Evolutionary conservation across 1,140 invertebrate species (phyloP), one percentile per base, ranked within the genome.

Genomic region (Solenopsis invicta): DNA sequence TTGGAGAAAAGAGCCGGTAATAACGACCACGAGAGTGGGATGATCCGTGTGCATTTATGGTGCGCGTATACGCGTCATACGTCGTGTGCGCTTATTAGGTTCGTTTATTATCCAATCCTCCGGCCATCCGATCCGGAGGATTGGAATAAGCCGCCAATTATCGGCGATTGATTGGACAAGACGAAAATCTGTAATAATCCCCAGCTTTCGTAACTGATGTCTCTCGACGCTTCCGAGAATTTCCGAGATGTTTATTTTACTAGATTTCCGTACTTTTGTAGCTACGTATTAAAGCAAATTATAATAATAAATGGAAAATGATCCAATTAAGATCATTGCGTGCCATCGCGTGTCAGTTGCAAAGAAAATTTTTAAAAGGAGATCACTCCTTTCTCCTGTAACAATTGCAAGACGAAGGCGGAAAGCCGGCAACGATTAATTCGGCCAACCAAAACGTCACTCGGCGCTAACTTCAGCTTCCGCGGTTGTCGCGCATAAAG

Each of bases 1-100:
- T 91, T 86, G 69, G 77, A 76, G 75, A 78, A 87, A 82, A 76
- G 72, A 69, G 54, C 64, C 24, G 48, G 69, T 45, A 50, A 62
- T 61, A 10, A 71, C 29, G 54, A 12, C 50, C 50, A 10, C 9
- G 9, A 48, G 48, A 74, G 50, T 21, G 59, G 62, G 59, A 81
- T 74, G 81, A 89, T 84, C 54, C 69, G 48, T 12, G 64, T 48
- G 29, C 66, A 74, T 82, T 84, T 61, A 81, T 81, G 66, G 69
- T 37, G 18, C 24, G 8, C 52, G 62, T 48, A 8, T 41, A 41
- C 78, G 34, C 69, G 80, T 84, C 69, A 75, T 84, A 61, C 54
- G n/a, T 50, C 24, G 66, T 16, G 9, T 18, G 66, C 41, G 37
- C 21, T 75, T 29, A 75, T 84, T 74, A 84, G 18, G 24, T 12